Percentiles rank a stretch among this genome's conserved stretches.
These are phyloP conservation scores for Eupeodes latifasciatus DNA, from an alignment of 2,888 invertebrate genomes.

Conservation along the genomic window DNA sequence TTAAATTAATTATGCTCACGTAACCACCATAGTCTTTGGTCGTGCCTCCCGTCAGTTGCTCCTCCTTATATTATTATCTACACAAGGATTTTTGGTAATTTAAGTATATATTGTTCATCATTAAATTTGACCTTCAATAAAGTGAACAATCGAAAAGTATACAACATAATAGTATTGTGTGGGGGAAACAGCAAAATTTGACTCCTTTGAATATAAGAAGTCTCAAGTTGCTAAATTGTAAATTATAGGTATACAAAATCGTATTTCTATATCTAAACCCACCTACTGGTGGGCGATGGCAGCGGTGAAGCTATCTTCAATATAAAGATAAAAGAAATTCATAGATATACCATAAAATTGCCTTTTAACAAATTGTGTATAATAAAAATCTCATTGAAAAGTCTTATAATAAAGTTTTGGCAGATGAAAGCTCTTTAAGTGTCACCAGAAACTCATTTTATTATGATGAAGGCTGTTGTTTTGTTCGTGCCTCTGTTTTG, in stretches of 20 bases:
- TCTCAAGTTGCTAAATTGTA: not conserved
- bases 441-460: constrained; percentile 75
- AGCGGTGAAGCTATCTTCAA: not conserved
- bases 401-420: constrained; percentile 73
- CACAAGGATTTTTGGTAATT: constrained; percentile 40
- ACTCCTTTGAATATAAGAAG: not conserved
- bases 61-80: too few species aligned
- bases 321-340: constrained; percentile 69
- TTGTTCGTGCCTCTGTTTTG: not conserved
- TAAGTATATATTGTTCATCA: constrained; percentile 59
- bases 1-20: too few species aligned
- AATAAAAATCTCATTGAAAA: constrained; percentile 76
- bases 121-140: not conserved
- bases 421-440: constrained; percentile 69
- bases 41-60: too few species aligned
- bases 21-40: too few species aligned
- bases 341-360: constrained; percentile 73
- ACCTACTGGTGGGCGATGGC: constrained; percentile 12
- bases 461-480: constrained; percentile 65
- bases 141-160: not conserved
- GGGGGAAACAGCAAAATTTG: not conserved
- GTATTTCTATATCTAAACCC: too few species aligned
- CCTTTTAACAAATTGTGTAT: constrained; percentile 75
- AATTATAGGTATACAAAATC: too few species aligned
- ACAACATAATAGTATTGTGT: not conserved